Evolutionary conservation across 2,113 vertebrate genomes (phyloP).

Genomic region (Odobenus rosmarus): DNA sequence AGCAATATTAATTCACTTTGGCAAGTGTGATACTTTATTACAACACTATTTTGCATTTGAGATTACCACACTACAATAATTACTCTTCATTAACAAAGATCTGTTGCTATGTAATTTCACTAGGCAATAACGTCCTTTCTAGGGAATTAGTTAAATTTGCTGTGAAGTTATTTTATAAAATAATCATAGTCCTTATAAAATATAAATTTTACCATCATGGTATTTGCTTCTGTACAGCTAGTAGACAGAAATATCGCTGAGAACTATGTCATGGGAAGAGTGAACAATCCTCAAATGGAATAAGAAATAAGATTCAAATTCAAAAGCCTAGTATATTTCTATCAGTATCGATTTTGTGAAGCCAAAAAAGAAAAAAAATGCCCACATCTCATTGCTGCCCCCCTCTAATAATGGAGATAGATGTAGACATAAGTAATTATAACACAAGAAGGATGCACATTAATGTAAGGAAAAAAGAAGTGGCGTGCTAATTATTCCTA

Average conservation of each 20-base stretch:
- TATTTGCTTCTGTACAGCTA: conserved; percentile 25
- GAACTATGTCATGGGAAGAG: background rate
- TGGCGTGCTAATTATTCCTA: background rate
- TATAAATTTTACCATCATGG: background rate
- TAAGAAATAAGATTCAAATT: conserved; percentile 6
- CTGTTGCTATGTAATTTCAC: background rate
- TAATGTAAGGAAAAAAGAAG: background rate
- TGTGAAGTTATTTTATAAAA: conserved; percentile 59
- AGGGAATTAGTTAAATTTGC: conserved; percentile 1
- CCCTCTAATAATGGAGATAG: background rate
- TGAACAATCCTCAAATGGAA: background rate
- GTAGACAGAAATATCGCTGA: background rate
- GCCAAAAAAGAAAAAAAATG: background rate
- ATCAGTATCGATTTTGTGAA: conserved; percentile 5
- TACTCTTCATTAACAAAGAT: conserved; percentile 43
- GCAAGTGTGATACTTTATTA: conserved; percentile 43
- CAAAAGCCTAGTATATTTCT: background rate
- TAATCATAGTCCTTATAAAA: conserved; percentile 27
- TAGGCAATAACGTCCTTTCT: conserved; percentile 42
- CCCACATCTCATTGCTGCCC: background rate
- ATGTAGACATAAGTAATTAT: background rate
- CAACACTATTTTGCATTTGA: conserved; percentile 28
- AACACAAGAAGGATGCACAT: background rate
- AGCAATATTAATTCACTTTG: conserved; percentile 56
- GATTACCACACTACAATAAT: conserved; percentile 28